Base-by-base conservation (phyloP, 2,797 vertebrate genomes). In the Myotis myotis region DNA sequence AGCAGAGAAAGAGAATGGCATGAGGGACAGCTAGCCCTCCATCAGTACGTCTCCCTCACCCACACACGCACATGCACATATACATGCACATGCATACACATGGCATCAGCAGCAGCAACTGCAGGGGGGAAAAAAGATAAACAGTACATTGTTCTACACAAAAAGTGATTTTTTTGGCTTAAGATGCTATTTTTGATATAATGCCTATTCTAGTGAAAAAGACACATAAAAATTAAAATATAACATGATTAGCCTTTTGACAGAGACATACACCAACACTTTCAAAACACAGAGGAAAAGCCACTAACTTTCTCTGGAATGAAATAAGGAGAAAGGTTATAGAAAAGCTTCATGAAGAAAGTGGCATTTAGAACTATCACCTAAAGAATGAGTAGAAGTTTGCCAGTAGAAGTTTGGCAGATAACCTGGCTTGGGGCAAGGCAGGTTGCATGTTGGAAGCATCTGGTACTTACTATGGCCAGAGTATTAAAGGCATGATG, bases 261-360 rank as follows among this genome's bases (percentile, higher is more conserved):
- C 74, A 88, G 64, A n/a, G 36, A 38, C 60, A 25, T 60, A 89
- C 36, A 4, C 53, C 51, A 85, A 89, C 83, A 91, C 38, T 79
- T 72, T 81, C 47, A 95, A 86, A 86, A 91, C 30, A 47, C 23
- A 75, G 44, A 86, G 28, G 60, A 25, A 93, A 92, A 44, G 2
- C 20, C 33, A 82, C 7, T 80, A 70, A 25, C 22, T 78, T 92
- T 84, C 33, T 38, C 66, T 64, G 71, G 28, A 23, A 41, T 38
- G 20, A 19, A 62, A 66, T 38, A 68, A 87, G 16, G 36, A 92
- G 17, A 41, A 85, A 57, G 2, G 33, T 41, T 47, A 62, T 30
- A 75, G 22, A 49, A 71, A 87, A 2, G 5, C 9, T 84, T 78
- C 38, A 44, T 3, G 23, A 6, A 53, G 91, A 64, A 89, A 78